Evolutionary conservation across 2,797 vertebrate species (phyloP).

Genomic region (Cuculus canorus): DNA sequence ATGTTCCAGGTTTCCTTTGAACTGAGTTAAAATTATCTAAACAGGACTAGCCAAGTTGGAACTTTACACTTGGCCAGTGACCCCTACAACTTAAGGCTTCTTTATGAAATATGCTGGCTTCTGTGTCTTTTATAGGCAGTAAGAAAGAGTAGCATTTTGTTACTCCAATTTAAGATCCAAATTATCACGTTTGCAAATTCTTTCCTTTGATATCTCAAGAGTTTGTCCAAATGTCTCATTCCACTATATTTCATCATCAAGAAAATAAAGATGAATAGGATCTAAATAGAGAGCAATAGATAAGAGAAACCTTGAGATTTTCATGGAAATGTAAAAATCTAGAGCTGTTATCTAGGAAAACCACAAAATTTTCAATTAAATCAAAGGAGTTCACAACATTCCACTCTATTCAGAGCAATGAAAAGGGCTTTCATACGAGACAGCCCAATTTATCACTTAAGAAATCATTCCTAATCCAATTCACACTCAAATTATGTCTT

Average conservation of each 20-base stretch:
- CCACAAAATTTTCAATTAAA: neutral
- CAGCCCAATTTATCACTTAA: neutral
- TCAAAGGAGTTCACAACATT: neutral
- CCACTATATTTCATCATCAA: neutral
- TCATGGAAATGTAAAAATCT: neutral
- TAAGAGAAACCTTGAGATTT: neutral
- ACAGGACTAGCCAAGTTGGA: neutral
- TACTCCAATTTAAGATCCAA: neutral
- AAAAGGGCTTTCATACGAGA: neutral
- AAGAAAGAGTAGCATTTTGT: neutral
- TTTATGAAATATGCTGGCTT: neutral
- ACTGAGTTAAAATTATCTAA: neutral
- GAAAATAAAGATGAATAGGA: neutral
- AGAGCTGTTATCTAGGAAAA: neutral
- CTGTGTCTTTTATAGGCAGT: neutral
- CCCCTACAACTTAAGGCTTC: neutral
- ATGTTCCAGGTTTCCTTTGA: neutral
- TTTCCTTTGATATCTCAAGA: neutral
- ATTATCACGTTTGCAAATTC: neutral
- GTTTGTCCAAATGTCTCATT: neutral
- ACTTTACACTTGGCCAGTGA: neutral
- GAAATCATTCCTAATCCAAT: constrained; percentile 16
- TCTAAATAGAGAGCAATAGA: neutral
- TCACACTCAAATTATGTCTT: constrained; percentile 6
- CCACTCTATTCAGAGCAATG: neutral